phyloP scores from a whole-genome alignment of 1,140 invertebrate genomes.

The Neodiprion lecontei region DNA sequence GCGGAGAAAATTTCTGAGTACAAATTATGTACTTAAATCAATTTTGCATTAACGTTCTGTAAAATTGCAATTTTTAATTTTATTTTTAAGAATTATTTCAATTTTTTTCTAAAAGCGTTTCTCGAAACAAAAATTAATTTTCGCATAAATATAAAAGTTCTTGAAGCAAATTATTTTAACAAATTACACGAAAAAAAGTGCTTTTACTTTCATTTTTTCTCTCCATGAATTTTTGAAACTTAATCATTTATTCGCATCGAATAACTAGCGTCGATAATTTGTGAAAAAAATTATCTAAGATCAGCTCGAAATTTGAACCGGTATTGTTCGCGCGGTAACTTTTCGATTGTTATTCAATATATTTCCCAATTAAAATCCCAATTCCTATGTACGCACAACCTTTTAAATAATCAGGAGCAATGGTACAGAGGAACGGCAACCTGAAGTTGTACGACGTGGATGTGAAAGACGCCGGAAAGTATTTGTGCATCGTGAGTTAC shows the following conservation, averaged over 20 bases:
- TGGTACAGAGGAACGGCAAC: slow-evolving; percentile 43
- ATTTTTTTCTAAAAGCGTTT: neutral
- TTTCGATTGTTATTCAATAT: too few relatives aligned
- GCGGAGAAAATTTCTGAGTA: too few relatives aligned
- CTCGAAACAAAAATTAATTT: neutral
- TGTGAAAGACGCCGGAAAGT: slow-evolving; percentile 48
- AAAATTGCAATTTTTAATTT: too few relatives aligned
- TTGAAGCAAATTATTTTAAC: too few relatives aligned
- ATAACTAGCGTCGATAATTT: slow-evolving; percentile 14
- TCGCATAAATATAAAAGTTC: neutral
- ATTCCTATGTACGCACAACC: neutral
- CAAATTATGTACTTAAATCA: too few relatives aligned
- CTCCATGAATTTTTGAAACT: neutral
- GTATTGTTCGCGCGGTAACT: too few relatives aligned
- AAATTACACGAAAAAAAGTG: too few relatives aligned
- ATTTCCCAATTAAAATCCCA: neutral
- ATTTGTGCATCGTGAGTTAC: slow-evolving; percentile 48
- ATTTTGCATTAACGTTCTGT: too few relatives aligned
- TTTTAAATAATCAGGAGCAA: slow-evolving; percentile 31
- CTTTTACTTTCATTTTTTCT: too few relatives aligned
- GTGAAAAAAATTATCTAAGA: too few relatives aligned
- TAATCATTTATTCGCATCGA: slow-evolving; percentile 7
- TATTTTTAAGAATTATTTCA: too few relatives aligned
- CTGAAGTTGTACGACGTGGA: slow-evolving; percentile 46
- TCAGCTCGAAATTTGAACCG: too few relatives aligned